Evolutionary conservation across 2,888 invertebrate species (phyloP), one percentile per base, ranked within the genome.

Genomic region (Micoletzkya japonica): DNA sequence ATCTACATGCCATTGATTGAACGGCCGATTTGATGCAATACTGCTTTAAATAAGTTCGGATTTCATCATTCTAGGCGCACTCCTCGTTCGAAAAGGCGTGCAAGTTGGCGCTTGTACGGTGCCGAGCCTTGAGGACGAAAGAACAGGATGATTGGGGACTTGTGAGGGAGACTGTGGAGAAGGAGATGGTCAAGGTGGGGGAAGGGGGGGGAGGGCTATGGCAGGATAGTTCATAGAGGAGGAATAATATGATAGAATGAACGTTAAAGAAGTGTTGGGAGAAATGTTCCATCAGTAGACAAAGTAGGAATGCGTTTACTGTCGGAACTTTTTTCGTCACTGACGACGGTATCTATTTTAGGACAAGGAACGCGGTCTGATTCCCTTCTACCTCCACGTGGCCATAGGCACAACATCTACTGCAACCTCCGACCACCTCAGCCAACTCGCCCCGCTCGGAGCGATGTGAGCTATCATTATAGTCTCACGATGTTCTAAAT

Each of bases 321-420:
- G n/a, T n/a, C n/a, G n/a, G n/a, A n/a, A n/a, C n/a, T 44, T 44
- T 44, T 20, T 10, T 44, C 44, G 20, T 44, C 44, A 44, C 44
- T 44, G 10, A 44, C 10, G n/a, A n/a, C n/a, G n/a, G n/a, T n/a
- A n/a, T n/a, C n/a, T n/a, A n/a, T n/a, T 67, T 56, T 14, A 68
- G 86, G 97, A 97, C 86, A 91, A 91, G 81, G 91, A 92, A 63
- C 92, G 91, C 85, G 96, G 96, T 4, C 89, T 94, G 72, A 92
- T 95, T 71, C 96, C 97, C 2, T 96, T 96, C 88, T 95, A 93
- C 87, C 95, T 96, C 56, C 90, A 91, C 88, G 70, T 69, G n/a
- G 96, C 96, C 0, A 88, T 97, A 61, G 97, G 97, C 20, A 97
- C 96, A 0, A 98, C 97, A 0, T 93, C 94, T 0, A 92, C 92